Evolutionary conservation across 64 coral and sea anemone species (phyloP), one percentile per base, ranked within the genome.

Genomic region (Dendronephthya gigantea): DNA sequence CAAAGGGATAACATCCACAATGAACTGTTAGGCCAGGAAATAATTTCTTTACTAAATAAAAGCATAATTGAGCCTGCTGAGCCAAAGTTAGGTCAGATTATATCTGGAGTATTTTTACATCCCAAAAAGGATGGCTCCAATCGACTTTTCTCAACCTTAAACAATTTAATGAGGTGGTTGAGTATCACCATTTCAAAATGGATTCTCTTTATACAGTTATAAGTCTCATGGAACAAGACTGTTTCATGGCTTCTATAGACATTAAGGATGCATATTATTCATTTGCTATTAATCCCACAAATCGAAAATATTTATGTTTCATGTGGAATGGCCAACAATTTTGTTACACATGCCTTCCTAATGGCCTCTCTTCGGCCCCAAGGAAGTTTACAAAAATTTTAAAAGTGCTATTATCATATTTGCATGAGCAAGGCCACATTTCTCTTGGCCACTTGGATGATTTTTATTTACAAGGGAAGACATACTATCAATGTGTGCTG

Each of bases 181-280:
- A 36, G 10, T 38, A 83, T 50, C 62, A 83, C 55, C 87, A 89
- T 83, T 89, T 89, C 68, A 89, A 89, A 43, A 89, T 89, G 87
- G 87, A 83, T 40, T 89, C 81, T 39, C 82, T 89, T 28, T 72
- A 25, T 48, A 84, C 82, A 40, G 59, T 89, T 45, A 83, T 62
- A 62, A 62, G 25, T 33, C 39, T 89, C 62, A 48, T 89, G 28
- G 43, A 82, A 39, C 36, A 84, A 69, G 55, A 89, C 23, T 88
- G 87, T 41, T 82, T 39, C 40, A 89, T 89, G 82, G 51, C 88
- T 7, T 70, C 88, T 33, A 48, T 84, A 40, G 88, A 89, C 82
- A 30, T 89, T 25, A 84, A 89, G 38, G 88, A 89, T 82, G 88
- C 82, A 16, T n/a, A n/a, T n/a, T n/a, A n/a, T n/a, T n/a, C n/a